These are phyloP conservation scores for Cancer borealis DNA, from an alignment of 2,888 invertebrate genomes.

Conservation along the genomic window DNA sequence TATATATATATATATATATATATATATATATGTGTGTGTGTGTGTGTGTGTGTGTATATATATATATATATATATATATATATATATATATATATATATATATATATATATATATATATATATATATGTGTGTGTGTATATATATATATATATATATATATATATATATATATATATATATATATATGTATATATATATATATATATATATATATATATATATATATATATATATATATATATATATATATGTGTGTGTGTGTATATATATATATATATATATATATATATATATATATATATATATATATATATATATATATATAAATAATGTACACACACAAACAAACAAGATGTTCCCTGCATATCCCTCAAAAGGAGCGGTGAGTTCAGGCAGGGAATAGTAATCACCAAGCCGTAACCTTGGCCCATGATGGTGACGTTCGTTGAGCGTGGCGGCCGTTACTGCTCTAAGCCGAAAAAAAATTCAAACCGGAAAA, in stretches of 20 bases:
- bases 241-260: background rate
- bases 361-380: background rate
- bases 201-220: background rate
- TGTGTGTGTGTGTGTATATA: background rate
- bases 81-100: constrained; percentile 20
- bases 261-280: background rate
- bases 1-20: too few relatives aligned
- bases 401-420: background rate
- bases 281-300: constrained; percentile 20
- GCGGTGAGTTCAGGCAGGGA: background rate
- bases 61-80: constrained; percentile 20
- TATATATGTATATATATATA: too few relatives aligned
- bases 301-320: constrained; percentile 20
- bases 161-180: too few relatives aligned
- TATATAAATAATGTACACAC: background rate
- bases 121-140: too few relatives aligned
- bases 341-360: background rate
- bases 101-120: too few relatives aligned
- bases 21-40: too few relatives aligned
- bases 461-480: background rate
- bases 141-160: too few relatives aligned
- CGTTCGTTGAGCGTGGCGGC: background rate
- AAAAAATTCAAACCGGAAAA: background rate
- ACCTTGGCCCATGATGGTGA: constrained; percentile 32
- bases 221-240: background rate